Evolutionary conservation across 2,113 vertebrate genomes (phyloP), one percentile per base, ranked within the genome.

Genomic region (Halichoeres trimaculatus): DNA sequence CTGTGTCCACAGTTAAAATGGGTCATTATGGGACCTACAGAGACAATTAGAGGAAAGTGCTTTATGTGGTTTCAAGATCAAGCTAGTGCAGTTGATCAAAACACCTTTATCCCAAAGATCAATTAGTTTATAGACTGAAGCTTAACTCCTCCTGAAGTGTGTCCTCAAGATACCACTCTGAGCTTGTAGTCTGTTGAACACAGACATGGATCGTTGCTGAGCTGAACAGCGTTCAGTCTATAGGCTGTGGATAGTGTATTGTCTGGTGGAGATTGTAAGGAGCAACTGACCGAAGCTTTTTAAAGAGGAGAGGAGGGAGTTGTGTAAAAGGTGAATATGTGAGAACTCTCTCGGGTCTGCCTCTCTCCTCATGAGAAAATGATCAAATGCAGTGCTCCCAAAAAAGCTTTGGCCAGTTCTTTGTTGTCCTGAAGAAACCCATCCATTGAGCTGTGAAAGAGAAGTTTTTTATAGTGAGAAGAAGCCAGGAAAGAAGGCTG

Each of bases 1-100:
- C 22, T 43, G 9, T 8, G 3, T 64, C 24, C 22, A 35, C 72
- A 56, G 7, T 59, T 53, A 47, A 61, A 58, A 16, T 41, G 4
- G 4, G 9, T 55, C 36, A 23, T 82, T 7, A 48, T 57, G 30
- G 74, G 70, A 78, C 63, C 26, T 26, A 41, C 66, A 43, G 47
- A 58, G 60, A 63, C 20, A 56, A 79, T 85, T 74, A 56, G 60
- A 78, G 62, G 24, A 5, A 83, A 75, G 50, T 48, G 56, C 20
- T 30, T 12, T n/a, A 8, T 52, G 20, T 22, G 13, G 56, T 43
- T 35, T 59, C 41, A 34, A 24, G 51, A 45, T 16, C 22, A 48
- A 63, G 6, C 30, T 30, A 4, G 30, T 30, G 3, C 30, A 30
- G 3, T 6, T 30, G 30, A 30, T 30, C 16, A 45, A 45, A 45